phyloP scores from a whole-genome alignment of 2,888 invertebrate species.

The Aphidius colemani region DNA sequence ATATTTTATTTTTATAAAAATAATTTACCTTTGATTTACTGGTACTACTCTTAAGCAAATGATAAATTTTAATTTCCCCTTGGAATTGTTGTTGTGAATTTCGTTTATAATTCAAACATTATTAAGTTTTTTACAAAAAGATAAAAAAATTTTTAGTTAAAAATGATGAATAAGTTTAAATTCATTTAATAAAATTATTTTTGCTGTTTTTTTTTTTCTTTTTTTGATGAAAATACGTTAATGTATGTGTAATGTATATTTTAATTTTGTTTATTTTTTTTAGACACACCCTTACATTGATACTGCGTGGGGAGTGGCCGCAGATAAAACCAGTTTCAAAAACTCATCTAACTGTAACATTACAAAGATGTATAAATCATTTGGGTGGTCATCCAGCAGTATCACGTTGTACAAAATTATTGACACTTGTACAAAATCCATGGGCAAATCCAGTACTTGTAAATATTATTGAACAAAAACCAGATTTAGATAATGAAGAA shows the following conservation, averaged over 20 bases:
- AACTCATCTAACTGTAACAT: conserved; percentile 59
- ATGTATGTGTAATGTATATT: no score
- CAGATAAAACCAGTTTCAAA: conserved; percentile 59
- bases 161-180: no score
- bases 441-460: conserved; percentile 61
- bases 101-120: no score
- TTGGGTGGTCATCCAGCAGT: conserved; percentile 60
- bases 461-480: conserved; percentile 58
- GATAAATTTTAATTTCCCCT: no score
- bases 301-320: conserved; percentile 66
- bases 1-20: neutral
- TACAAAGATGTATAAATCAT: conserved; percentile 60
- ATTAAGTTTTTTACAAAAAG: no score
- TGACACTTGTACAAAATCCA: conserved; percentile 64
- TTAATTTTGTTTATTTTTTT: conserved; percentile 14
- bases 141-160: no score
- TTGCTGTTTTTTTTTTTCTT: no score
- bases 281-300: conserved; percentile 59
- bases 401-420: conserved; percentile 66
- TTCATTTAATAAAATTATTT: no score
- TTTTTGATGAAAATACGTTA: no score
- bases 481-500: conserved; percentile 57
- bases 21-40: no score
- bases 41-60: no score
- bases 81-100: no score